phyloP scores from a whole-genome alignment of 2,113 vertebrate species.

The Macrotus californicus region DNA sequence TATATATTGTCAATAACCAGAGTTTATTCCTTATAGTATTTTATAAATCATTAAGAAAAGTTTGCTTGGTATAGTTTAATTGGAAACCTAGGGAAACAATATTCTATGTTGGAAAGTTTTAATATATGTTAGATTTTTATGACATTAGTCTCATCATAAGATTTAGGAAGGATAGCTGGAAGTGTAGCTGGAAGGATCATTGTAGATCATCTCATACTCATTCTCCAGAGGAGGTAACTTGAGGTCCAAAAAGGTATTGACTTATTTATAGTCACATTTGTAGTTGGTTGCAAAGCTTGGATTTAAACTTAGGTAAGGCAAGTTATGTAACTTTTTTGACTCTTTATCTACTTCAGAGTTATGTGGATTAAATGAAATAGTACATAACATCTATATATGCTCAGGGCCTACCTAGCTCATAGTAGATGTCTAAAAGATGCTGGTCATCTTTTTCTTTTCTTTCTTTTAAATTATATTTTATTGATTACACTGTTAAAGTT shows the following conservation, averaged over 20 bases:
- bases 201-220: background rate
- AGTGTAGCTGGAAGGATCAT: background rate
- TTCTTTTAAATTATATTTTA: no score
- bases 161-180: no score
- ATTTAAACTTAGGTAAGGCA: constrained; percentile 3
- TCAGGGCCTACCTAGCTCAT: background rate
- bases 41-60: background rate
- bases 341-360: background rate
- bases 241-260: background rate
- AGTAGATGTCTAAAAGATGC: background rate
- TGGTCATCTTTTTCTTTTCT: background rate
- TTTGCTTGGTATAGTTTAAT: background rate
- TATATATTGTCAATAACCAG: background rate
- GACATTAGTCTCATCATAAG: background rate
- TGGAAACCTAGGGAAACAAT: background rate
- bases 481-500: no score
- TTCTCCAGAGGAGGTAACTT: background rate
- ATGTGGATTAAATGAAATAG: background rate
- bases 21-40: background rate
- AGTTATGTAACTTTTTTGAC: background rate
- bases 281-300: background rate
- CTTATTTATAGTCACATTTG: background rate
- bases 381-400: background rate
- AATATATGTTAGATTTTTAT: background rate
- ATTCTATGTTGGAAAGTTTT: background rate